Evolutionary conservation across 1,140 invertebrate genomes (phyloP).

Genomic region (Diachasmimorpha longicaudata): DNA sequence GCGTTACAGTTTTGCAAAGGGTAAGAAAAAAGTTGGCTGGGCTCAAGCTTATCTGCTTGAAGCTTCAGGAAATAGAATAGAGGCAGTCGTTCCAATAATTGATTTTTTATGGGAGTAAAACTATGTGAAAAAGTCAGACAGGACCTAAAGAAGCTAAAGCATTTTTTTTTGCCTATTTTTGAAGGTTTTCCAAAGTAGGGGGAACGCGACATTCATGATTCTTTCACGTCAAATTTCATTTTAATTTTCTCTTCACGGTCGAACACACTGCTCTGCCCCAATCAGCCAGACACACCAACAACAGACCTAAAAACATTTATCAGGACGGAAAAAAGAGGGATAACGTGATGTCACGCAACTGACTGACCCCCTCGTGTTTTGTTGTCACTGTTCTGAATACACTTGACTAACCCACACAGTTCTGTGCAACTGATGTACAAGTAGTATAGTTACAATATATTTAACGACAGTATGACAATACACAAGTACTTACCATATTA

Average conservation of each 20-base stretch:
- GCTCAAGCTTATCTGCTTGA: not conserved
- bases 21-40: not conserved
- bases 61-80: too few relatives aligned
- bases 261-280: not conserved
- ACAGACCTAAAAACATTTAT: not conserved
- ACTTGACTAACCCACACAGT: not conserved
- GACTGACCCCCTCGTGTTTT: not conserved
- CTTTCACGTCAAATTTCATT: not conserved
- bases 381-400: not conserved
- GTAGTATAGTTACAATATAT: not conserved
- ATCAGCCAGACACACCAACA: not conserved
- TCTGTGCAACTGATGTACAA: not conserved
- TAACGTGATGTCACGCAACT: not conserved
- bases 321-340: not conserved
- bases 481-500: not conserved
- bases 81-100: not conserved
- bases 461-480: not conserved
- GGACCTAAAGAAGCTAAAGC: too few relatives aligned
- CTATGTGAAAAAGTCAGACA: too few relatives aligned
- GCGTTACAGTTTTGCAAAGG: not conserved
- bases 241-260: slow-evolving; percentile 2
- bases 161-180: too few relatives aligned
- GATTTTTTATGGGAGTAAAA: not conserved
- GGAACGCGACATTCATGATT: not conserved
- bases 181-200: not conserved